Evolutionary conservation across 2,113 vertebrate species (phyloP).

Genomic region (Tragelaphus imberbis): DNA sequence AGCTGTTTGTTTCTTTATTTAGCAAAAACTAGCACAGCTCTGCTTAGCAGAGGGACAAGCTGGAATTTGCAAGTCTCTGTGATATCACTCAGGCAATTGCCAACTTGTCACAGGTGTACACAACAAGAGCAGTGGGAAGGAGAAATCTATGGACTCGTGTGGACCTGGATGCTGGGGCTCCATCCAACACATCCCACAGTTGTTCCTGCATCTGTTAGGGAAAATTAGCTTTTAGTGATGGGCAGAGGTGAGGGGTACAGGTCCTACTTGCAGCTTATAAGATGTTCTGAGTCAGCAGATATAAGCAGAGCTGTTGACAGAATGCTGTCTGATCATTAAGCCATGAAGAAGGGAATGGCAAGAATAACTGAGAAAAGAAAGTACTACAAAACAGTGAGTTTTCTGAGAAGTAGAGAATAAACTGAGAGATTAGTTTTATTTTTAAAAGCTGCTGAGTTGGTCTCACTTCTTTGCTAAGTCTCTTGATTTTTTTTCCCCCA

Average conservation of each 20-base stretch:
- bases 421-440: conserved; percentile 51
- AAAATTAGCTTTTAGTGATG: not conserved
- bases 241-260: not conserved
- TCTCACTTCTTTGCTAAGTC: conserved; percentile 57
- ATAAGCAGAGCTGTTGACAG: conserved; percentile 33
- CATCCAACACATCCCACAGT: not conserved
- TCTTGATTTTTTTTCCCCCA: not conserved
- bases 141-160: not conserved
- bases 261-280: not conserved
- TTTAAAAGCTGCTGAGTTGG: conserved; percentile 68
- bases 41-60: conserved; percentile 66
- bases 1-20: conserved; percentile 75
- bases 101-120: conserved; percentile 66
- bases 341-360: conserved; percentile 34
- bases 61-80: conserved; percentile 27
- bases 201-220: not conserved
- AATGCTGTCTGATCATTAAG: conserved; percentile 46
- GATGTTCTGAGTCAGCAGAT: conserved; percentile 33
- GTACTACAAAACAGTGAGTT: conserved; percentile 6
- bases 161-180: conserved; percentile 29
- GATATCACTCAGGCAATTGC: conserved; percentile 46
- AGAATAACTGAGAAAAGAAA: conserved; percentile 52
- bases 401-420: conserved; percentile 37
- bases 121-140: not conserved
- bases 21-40: conserved; percentile 63